These are phyloP conservation scores for Lophura nycthemera DNA, from an alignment of 2,113 vertebrate genomes.

Conservation along the genomic window DNA sequence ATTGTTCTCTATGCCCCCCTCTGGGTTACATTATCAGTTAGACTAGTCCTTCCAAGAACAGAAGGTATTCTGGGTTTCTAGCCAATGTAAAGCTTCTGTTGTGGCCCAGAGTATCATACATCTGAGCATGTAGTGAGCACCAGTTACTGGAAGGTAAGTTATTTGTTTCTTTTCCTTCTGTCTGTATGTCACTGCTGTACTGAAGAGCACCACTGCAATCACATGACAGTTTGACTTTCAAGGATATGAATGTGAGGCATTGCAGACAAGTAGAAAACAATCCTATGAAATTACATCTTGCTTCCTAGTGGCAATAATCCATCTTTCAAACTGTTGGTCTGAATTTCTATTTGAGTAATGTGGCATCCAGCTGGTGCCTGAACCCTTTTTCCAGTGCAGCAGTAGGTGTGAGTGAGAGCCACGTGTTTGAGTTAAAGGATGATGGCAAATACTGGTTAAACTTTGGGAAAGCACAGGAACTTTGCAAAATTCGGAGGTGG, in stretches of 20 bases:
- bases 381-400: background rate
- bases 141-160: constrained; percentile 29
- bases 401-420: background rate
- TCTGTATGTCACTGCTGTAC: background rate
- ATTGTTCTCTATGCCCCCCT: background rate
- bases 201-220: constrained; percentile 15
- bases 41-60: background rate
- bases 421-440: background rate
- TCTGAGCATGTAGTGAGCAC: background rate
- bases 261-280: constrained; percentile 41
- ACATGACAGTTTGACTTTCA: constrained; percentile 54
- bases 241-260: background rate
- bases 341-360: constrained; percentile 1
- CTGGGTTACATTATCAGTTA: background rate
- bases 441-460: background rate
- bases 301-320: constrained; percentile 45
- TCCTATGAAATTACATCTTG: constrained; percentile 68
- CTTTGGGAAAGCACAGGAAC: background rate
- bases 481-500: background rate
- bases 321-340: constrained; percentile 36
- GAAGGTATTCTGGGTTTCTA: background rate
- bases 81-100: background rate
- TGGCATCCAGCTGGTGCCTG: background rate
- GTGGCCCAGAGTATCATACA: background rate
- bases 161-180: background rate